A percentile compares a stretch with the other conserved stretches of the same genome.
Evolutionary conservation across 2,797 vertebrate genomes (phyloP).

Genomic region (Diceros bicornis): DNA sequence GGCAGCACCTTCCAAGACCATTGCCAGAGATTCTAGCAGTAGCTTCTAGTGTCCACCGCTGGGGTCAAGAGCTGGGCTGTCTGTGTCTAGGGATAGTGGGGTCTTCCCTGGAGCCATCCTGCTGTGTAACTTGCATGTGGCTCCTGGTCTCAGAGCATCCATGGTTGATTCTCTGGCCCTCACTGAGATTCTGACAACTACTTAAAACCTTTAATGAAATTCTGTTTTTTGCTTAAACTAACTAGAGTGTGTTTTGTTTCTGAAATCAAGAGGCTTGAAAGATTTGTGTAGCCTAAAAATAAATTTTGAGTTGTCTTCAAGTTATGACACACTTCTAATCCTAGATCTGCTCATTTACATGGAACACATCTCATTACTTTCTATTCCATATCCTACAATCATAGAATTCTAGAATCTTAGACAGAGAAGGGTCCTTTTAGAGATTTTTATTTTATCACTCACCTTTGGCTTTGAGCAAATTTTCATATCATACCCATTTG

Average conservation of each 20-base stretch:
- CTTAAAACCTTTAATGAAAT: neutral
- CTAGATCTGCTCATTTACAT: neutral
- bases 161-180: neutral
- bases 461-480: constrained; percentile 3
- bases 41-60: neutral
- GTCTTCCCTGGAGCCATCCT: neutral
- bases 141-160: neutral
- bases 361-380: neutral
- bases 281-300: constrained; percentile 26
- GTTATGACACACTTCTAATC: constrained; percentile 2
- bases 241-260: neutral
- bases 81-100: neutral
- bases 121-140: neutral
- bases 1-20: neutral
- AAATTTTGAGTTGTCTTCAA: constrained; percentile 41
- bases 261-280: neutral
- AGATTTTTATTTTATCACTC: neutral
- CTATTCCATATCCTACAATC: neutral
- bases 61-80: neutral
- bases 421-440: neutral
- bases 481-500: neutral
- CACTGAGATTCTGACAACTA: neutral
- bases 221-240: constrained; percentile 11
- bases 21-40: neutral
- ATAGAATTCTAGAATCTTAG: neutral